Evolutionary conservation across 2,888 invertebrate species (phyloP), one percentile per base, ranked within the genome.

Genomic region (Agriopis marginaria): DNA sequence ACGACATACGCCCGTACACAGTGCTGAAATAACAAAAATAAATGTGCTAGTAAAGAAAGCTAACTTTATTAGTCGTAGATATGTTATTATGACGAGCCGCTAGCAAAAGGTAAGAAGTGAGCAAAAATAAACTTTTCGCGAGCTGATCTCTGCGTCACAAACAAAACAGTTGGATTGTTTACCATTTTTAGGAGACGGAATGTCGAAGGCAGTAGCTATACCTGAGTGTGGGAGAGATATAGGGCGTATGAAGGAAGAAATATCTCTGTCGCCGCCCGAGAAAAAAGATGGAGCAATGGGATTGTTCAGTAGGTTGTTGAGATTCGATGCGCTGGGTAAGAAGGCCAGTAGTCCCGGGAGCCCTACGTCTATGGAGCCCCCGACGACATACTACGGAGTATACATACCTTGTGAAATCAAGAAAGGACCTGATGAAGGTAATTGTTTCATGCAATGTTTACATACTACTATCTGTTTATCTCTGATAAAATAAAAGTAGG

Each of bases 391-490:
- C 73, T 94, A 93, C 79, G 94, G 93, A 75, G 94, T 94, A n/a
- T 94, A 93, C 73, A 94, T 94, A 80, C 94, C 94, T n/a, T 94
- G 93, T 76, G 94, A 94, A 86, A 88, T 93, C 40, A 94, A 94
- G 71, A 92, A 93, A 79, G 94, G 92, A 50, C 91, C 92, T 3
- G 94, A 94, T 84, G 94, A 94, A 93, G 93, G 94, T 93, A 83
- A 77, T 70, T 75, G 12, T 70, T 61, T 51, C 14, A 50, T 32
- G 14, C 49, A 59, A 17, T 59, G 58, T 70, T 70, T 68, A 65
- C 60, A 63, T 63, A 60, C 60, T 64, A 64, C 45, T 50, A 75
- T 59, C 67, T 63, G 11, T 39, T 71, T 74, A 74, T 76, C 76
- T 17, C 14, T 61, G 72, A 74, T 72, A 71, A 68, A 63, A 40